These are phyloP conservation scores for Cryptocheilus praepositus DNA, from an alignment of 2,888 invertebrate species.

Conservation along the genomic window DNA sequence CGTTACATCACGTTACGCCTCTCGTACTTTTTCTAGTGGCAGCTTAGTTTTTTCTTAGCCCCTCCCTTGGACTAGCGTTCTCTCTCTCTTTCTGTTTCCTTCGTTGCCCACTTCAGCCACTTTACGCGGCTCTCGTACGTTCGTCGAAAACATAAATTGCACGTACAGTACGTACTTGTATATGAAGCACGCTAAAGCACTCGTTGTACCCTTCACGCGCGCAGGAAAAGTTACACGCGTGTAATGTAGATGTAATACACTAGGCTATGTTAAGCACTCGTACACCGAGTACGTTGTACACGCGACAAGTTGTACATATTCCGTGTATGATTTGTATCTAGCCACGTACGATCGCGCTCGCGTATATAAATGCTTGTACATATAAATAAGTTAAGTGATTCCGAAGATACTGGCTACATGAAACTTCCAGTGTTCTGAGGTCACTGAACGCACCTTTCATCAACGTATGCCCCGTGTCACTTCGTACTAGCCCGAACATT, in stretches of 20 bases:
- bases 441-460: too few species aligned
- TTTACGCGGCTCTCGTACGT: constrained; percentile 35
- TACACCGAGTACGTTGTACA: constrained; percentile 32
- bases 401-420: too few species aligned
- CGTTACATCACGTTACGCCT: too few species aligned
- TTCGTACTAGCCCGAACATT: too few species aligned
- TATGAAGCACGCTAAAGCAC: constrained; percentile 50
- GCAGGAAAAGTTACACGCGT: constrained; percentile 55
- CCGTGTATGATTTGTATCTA: constrained; percentile 1
- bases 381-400: too few species aligned
- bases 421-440: too few species aligned
- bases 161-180: constrained; percentile 45
- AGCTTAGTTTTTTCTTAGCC: background rate
- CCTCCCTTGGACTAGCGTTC: constrained; percentile 12
- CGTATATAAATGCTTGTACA: background rate
- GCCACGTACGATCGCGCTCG: background rate
- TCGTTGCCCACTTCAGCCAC: constrained; percentile 29
- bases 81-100: constrained; percentile 26
- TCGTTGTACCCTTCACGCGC: constrained; percentile 52
- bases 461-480: too few species aligned
- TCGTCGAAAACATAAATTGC: constrained; percentile 56
- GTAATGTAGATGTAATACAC: constrained; percentile 57
- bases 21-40: too few species aligned
- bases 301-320: constrained; percentile 12
- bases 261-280: constrained; percentile 45